Evolutionary conservation across 2,113 vertebrate genomes (phyloP).

Genomic region (Scomber scombrus): DNA sequence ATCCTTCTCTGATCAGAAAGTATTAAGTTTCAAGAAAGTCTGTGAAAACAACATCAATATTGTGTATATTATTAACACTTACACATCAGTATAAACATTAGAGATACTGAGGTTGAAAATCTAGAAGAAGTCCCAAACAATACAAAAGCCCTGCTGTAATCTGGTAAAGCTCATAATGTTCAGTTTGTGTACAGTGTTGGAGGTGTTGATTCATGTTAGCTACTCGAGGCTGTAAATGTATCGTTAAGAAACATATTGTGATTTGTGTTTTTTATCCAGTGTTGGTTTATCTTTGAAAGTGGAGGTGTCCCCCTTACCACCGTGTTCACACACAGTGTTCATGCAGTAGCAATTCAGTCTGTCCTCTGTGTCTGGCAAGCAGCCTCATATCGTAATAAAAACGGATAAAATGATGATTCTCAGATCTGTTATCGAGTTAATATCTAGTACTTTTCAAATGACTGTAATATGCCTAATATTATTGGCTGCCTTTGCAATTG

Average conservation of each 20-base stretch:
- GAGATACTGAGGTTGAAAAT: neutral
- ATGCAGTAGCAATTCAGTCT: no score
- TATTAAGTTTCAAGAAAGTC: neutral
- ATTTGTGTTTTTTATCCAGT: neutral
- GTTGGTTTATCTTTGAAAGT: neutral
- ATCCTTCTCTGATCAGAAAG: neutral
- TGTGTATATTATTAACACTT: neutral
- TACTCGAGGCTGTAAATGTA: neutral
- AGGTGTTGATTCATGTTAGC: neutral
- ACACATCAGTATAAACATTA: slow-evolving; percentile 10
- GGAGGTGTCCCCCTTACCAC: neutral
- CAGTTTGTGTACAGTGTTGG: neutral
- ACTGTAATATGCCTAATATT: no score
- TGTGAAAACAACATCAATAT: neutral
- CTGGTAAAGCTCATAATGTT: slow-evolving; percentile 8
- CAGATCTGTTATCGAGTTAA: no score
- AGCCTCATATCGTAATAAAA: neutral
- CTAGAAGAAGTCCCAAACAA: neutral
- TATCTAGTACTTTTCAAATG: no score
- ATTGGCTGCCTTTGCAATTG: no score
- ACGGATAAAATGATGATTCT: neutral
- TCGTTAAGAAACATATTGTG: neutral
- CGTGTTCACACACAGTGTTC: neutral
- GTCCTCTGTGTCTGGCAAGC: neutral
- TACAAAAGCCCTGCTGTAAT: neutral